These are phyloP conservation scores for Pachycephus smyrnensis DNA, from an alignment of 2,888 invertebrate genomes.

Conservation along the genomic window DNA sequence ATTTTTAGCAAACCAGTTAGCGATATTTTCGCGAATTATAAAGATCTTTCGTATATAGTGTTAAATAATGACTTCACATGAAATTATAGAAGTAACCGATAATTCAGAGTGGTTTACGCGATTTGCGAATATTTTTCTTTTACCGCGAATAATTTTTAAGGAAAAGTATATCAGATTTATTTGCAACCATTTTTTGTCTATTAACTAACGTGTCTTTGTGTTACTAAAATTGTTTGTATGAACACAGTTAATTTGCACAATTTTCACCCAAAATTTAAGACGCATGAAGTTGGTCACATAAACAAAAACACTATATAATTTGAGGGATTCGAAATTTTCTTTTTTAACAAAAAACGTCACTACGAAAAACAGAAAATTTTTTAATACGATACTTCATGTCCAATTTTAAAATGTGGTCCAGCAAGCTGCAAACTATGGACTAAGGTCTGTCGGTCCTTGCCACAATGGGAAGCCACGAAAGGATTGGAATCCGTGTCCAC, in stretches of 20 bases:
- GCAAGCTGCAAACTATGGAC: background rate
- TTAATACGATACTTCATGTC: background rate
- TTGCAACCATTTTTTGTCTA: background rate
- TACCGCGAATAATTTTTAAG: background rate
- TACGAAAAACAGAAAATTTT: background rate
- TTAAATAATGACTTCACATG: background rate
- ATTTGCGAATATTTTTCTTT: background rate
- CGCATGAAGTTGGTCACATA: background rate
- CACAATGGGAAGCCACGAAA: conserved; percentile 11
- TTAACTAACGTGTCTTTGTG: background rate
- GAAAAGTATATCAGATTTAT: background rate
- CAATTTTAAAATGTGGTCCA: background rate
- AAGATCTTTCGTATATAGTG: background rate
- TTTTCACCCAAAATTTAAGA: background rate
- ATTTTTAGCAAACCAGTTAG: background rate
- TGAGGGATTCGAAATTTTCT: background rate
- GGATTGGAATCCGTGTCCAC: conserved; percentile 18
- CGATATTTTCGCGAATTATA: background rate
- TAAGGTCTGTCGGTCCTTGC: background rate
- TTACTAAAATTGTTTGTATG: background rate
- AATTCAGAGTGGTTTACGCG: background rate
- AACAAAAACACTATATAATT: no score
- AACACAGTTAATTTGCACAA: background rate
- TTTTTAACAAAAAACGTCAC: background rate
- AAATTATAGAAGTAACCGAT: background rate